These are phyloP conservation scores for Cyanistes caeruleus DNA, from an alignment of 2,113 vertebrate species.

Conservation along the genomic window DNA sequence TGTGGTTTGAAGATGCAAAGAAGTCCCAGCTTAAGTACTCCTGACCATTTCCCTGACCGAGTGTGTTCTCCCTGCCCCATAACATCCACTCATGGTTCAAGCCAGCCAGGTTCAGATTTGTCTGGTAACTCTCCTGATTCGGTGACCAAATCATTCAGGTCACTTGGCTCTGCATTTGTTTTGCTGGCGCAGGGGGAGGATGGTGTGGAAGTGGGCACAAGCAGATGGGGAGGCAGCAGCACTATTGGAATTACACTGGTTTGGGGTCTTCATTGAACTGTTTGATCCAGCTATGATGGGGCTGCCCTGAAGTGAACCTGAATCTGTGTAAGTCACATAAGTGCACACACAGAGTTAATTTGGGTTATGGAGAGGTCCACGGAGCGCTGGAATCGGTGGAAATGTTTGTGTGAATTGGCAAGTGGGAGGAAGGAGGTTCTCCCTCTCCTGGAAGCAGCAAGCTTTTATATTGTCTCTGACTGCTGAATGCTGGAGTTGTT, in stretches of 20 bases:
- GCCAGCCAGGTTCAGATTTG: not conserved
- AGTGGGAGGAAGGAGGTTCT: not conserved
- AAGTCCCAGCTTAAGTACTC: not conserved
- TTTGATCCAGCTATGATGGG: not conserved
- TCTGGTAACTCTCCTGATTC: not conserved
- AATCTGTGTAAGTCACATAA: not conserved
- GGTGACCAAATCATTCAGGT: accelerated
- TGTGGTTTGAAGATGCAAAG: not conserved
- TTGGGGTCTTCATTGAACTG: not conserved
- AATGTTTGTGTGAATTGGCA: not conserved
- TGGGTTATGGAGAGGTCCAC: not conserved
- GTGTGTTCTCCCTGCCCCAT: accelerated
- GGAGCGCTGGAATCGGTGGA: not conserved
- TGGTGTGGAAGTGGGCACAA: not conserved
- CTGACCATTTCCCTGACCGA: not conserved
- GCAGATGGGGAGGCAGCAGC: not conserved
- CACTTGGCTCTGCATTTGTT: not conserved
- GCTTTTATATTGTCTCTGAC: not conserved
- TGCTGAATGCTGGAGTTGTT: not conserved
- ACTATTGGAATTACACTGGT: accelerated
- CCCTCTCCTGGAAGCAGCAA: not conserved
- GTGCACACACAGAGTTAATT: not conserved
- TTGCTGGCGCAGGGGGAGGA: not conserved
- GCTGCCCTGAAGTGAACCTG: not conserved
- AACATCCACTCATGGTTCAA: not conserved